A percentile compares a stretch with the other conserved stretches of the same genome.
These are phyloP conservation scores for Hybognathus amarus DNA, from an alignment of 2,797 vertebrate species.

Conservation along the genomic window DNA sequence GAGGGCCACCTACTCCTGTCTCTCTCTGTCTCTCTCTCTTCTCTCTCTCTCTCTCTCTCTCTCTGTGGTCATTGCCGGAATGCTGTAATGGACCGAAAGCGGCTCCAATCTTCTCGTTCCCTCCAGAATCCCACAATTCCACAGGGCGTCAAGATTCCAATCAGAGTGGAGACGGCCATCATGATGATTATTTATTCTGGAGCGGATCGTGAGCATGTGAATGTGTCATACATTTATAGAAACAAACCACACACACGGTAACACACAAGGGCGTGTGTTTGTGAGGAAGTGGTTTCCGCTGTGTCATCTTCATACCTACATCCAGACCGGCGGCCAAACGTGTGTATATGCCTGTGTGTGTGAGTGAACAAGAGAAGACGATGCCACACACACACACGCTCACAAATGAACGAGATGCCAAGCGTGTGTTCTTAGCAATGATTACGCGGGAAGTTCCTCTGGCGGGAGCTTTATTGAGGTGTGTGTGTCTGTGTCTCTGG, in stretches of 20 bases:
- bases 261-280: constrained; percentile 24
- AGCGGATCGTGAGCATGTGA: constrained; percentile 49
- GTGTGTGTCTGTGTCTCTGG: constrained; percentile 29
- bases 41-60: constrained; percentile 16
- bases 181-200: constrained; percentile 78
- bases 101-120: constrained; percentile 62
- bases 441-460: constrained; percentile 44
- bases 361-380: background rate
- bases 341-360: constrained; percentile 8
- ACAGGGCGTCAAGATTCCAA: constrained; percentile 78
- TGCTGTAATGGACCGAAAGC: constrained; percentile 69
- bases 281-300: constrained; percentile 8
- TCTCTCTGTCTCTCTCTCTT: background rate
- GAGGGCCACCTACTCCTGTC: background rate
- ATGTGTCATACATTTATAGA: constrained; percentile 26
- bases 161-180: constrained; percentile 77
- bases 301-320: constrained; percentile 31
- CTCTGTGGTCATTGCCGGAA: constrained; percentile 64
- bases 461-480: constrained; percentile 29
- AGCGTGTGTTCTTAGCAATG: background rate
- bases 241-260: constrained; percentile 2
- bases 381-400: background rate
- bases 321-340: background rate
- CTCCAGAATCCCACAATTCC: constrained; percentile 76
- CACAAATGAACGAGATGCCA: constrained; percentile 18